Base-by-base conservation (phyloP, 2,888 invertebrate species). In the Lottia gigantea region DNA sequence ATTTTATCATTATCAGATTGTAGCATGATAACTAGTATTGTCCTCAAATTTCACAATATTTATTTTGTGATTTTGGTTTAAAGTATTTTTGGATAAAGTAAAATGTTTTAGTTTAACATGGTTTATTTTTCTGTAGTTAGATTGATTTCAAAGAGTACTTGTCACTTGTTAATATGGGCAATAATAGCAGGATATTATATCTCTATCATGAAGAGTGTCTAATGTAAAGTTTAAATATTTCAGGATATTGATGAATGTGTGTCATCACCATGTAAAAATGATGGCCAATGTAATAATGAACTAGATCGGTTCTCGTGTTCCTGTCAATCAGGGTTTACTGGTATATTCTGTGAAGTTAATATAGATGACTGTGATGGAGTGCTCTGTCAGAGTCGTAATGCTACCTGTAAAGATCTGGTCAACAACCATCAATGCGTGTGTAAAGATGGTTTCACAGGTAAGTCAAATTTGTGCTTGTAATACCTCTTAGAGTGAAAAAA, bases 241-340 rank as follows among this genome's bases (percentile, higher is more conserved):
- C 73, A 83, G 83, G 76, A 81, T 61, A 72, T 83, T 1, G 66
- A 83, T 71, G 83, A 83, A 49, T 83, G 84, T 66, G 19, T 40
- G 0, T 82, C 83, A 1, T 68, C 70, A 40, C 84, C 81, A 0
- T 82, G 82, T 65, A 16, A 71, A 26, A 78, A 83, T 69, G 76
- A 74, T 45, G 80, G 73, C 1, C 76, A 71, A 8, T 82, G 82
- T 70, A 16, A 49, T 23, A 71, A 80, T 46, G 62, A 31, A 0
- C 62, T 77, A 49, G 46, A 65, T 16, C 46, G 64, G 6, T 77
- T 67, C 62, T 61, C 11, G 26, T 81, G 81, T 73, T 26, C 14
- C 1, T 81, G 80, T 74, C 46, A 47, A 7, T 25, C 46, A 15
- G 79, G 80, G 4, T 80, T 62, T 26, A 70, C 65, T 25, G 82